Conservation (phyloP, 2,888 invertebrate genomes). For the Anorthoa munda region DNA sequence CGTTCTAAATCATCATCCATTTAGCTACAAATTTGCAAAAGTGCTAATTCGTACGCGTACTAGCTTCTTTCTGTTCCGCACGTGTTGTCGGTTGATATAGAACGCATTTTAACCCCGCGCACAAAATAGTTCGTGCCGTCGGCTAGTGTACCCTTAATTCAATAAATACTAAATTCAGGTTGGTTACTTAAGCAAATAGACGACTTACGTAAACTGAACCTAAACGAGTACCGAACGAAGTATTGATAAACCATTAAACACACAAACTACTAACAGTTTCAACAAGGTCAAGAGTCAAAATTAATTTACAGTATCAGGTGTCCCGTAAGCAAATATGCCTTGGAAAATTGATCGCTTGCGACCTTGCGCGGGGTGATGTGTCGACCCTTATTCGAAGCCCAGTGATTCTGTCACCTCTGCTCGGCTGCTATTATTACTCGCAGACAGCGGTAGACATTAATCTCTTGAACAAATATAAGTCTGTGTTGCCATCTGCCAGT, state of each 20-base stretch:
- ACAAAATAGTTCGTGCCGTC: too few relatives aligned
- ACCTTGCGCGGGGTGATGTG: slow-evolving; percentile 35
- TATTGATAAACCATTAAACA: slow-evolving; percentile 45
- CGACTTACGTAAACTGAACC: slow-evolving; percentile 33
- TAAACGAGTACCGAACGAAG: slow-evolving; percentile 26
- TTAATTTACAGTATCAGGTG: slow-evolving; percentile 56
- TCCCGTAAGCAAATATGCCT: slow-evolving; percentile 50
- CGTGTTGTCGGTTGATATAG: too few relatives aligned
- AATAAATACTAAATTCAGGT: not conserved
- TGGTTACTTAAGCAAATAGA: slow-evolving; percentile 24
- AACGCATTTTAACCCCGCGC: too few relatives aligned
- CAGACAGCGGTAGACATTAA: slow-evolving; percentile 80
- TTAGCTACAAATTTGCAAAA: too few relatives aligned
- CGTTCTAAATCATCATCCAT: too few relatives aligned
- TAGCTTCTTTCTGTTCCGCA: too few relatives aligned
- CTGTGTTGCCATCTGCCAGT: slow-evolving; percentile 75
- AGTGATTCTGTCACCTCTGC: slow-evolving; percentile 63
- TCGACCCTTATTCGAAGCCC: slow-evolving; percentile 35
- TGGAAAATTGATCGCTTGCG: slow-evolving; percentile 56
- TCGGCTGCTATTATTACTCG: slow-evolving; percentile 68
- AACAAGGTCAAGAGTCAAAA: slow-evolving; percentile 46
- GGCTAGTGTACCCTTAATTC: too few relatives aligned
- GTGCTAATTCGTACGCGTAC: too few relatives aligned
- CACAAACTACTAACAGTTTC: slow-evolving; percentile 34
- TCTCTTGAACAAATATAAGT: slow-evolving; percentile 82